A percentile compares a stretch with the other conserved stretches of the same genome.
phyloP scores from a whole-genome alignment of 2,797 vertebrate species.

The Acanthis flammea region DNA sequence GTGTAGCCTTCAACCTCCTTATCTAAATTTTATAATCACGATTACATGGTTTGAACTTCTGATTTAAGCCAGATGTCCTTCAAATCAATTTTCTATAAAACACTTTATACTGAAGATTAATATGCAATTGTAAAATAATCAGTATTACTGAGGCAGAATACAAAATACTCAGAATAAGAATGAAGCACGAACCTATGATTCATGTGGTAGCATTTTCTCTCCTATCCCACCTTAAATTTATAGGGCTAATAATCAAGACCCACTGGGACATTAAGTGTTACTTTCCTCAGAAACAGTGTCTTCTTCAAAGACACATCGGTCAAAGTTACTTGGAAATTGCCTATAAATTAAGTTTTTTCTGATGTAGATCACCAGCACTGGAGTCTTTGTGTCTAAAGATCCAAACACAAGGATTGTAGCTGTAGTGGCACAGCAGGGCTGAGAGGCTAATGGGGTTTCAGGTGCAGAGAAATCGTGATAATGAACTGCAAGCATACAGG shows the following conservation, averaged over 20 bases:
- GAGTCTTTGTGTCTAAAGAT: background rate
- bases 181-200: background rate
- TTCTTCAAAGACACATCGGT: background rate
- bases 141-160: background rate
- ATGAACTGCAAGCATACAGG: background rate
- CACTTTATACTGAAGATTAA: background rate
- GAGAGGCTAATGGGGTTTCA: background rate
- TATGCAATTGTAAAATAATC: conserved; percentile 22
- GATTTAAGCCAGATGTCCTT: background rate
- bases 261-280: background rate
- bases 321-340: background rate
- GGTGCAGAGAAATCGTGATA: background rate
- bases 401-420: background rate
- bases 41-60: background rate
- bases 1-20: background rate
- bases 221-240: conserved; percentile 7
- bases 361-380: background rate
- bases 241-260: background rate
- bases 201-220: background rate
- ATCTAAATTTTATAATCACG: background rate
- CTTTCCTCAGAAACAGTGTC: background rate
- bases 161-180: background rate
- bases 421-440: background rate
- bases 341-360: background rate
- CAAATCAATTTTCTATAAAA: conserved; percentile 10